Evolutionary conservation across 2,113 vertebrate species (phyloP).

Genomic region (Lynx canadensis): DNA sequence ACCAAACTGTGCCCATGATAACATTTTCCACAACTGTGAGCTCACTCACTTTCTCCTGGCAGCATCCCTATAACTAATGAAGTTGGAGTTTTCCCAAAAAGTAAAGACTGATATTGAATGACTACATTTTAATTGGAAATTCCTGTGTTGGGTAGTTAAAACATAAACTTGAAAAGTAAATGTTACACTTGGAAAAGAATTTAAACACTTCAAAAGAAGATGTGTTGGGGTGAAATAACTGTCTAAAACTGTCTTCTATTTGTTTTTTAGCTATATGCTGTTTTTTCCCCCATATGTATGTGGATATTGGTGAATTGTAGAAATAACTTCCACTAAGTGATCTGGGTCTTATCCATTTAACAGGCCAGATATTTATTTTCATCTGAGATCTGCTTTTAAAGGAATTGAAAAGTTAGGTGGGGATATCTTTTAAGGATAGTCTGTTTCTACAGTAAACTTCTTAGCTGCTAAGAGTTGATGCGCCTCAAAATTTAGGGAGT

Average conservation of each 20-base stretch:
- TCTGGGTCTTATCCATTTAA: not conserved
- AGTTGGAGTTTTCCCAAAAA: not conserved
- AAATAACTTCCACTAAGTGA: not conserved
- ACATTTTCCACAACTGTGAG: not conserved
- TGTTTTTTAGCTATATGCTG: constrained; percentile 31
- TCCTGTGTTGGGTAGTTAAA: not conserved
- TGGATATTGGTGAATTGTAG: not conserved
- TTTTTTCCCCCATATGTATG: not conserved
- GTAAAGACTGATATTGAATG: not conserved
- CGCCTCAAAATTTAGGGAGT: not conserved
- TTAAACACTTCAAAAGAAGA: constrained; percentile 12
- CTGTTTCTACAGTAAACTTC: not conserved
- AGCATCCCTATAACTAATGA: not conserved
- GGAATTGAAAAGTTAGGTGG: not conserved
- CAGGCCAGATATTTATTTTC: not conserved
- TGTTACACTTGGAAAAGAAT: not conserved
- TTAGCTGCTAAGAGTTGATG: not conserved
- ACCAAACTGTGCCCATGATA: not conserved
- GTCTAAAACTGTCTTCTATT: constrained; percentile 9
- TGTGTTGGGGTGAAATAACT: not conserved
- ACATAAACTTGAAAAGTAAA: constrained; percentile 32
- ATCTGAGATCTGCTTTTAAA: not conserved
- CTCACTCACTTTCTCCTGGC: not conserved
- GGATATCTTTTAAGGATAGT: not conserved
- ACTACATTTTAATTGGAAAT: not conserved